A percentile compares a stretch with the other conserved stretches of the same genome.
Conservation (phyloP, 2,888 invertebrate genomes). For the Julus scandinavius region DNA sequence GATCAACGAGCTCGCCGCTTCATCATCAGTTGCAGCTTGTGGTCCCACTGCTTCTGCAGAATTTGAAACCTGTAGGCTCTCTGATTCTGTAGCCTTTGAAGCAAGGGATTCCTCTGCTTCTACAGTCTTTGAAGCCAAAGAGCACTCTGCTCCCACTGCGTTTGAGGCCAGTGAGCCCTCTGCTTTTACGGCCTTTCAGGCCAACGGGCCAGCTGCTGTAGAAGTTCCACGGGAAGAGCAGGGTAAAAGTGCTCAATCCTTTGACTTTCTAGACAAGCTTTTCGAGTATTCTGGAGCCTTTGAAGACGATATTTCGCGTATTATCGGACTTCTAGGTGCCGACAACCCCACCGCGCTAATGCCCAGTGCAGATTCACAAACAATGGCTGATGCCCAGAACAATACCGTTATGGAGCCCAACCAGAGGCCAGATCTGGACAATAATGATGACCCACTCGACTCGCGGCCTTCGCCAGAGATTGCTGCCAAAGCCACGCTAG, state of each 20-base stretch:
- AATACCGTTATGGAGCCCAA: not conserved
- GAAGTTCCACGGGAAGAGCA: not conserved
- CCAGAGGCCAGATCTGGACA: conserved; percentile 33
- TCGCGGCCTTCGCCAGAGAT: not conserved
- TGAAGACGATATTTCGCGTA: not conserved
- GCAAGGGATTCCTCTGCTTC: not conserved
- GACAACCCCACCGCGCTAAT: not conserved
- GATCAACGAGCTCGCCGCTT: too few relatives aligned
- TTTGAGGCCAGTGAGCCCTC: too few relatives aligned
- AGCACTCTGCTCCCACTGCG: too few relatives aligned
- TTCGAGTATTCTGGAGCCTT: not conserved
- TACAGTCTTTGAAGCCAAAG: not conserved
- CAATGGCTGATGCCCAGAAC: conserved; percentile 31
- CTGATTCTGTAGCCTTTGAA: not conserved
- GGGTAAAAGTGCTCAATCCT: not conserved
- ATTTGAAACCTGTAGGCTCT: not conserved
- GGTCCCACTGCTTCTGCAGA: too few relatives aligned
- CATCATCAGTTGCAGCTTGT: too few relatives aligned
- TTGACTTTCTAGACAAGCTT: not conserved
- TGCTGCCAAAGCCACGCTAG: not conserved
- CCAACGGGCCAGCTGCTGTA: too few relatives aligned
- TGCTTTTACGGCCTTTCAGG: too few relatives aligned
- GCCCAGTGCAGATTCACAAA: conserved; percentile 27
- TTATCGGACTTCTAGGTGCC: not conserved
- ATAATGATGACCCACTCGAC: not conserved